Conservation (phyloP, 2,113 vertebrate species). For the Ochotona princeps region DNA sequence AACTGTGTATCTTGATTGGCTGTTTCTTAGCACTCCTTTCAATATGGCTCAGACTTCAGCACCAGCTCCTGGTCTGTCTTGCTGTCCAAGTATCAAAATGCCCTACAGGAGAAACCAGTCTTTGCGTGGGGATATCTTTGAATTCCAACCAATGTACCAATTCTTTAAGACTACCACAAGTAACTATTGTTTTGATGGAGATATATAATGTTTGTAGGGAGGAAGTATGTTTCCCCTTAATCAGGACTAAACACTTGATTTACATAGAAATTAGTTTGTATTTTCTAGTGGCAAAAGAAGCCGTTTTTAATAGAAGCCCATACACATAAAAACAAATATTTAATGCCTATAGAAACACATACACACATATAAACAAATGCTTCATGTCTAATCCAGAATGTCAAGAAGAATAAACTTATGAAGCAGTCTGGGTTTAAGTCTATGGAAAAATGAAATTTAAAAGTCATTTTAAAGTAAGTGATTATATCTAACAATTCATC, state of each 20-base stretch:
- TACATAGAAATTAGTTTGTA: neutral
- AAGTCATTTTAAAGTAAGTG: constrained; percentile 14
- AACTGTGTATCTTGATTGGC: fast-evolving
- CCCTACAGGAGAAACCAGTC: neutral
- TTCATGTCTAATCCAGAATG: neutral
- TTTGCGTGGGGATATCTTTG: neutral
- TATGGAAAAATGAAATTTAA: neutral
- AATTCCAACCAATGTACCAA: neutral
- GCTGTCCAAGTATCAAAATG: neutral
- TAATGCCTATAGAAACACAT: neutral
- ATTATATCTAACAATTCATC: neutral
- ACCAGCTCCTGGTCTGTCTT: neutral
- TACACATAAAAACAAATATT: too few species aligned
- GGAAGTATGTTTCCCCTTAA: neutral
- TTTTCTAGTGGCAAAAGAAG: neutral
- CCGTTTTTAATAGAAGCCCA: neutral
- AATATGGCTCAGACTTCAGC: neutral
- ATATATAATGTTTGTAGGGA: neutral
- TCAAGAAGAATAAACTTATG: constrained; percentile 29
- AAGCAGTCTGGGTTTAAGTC: neutral
- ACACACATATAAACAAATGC: too few species aligned
- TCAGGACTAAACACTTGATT: neutral
- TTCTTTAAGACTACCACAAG: neutral
- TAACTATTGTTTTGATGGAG: neutral
- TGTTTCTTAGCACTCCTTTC: neutral